These are phyloP conservation scores for Argyrosomus japonicus DNA, from an alignment of 2,113 vertebrate genomes.

Conservation along the genomic window DNA sequence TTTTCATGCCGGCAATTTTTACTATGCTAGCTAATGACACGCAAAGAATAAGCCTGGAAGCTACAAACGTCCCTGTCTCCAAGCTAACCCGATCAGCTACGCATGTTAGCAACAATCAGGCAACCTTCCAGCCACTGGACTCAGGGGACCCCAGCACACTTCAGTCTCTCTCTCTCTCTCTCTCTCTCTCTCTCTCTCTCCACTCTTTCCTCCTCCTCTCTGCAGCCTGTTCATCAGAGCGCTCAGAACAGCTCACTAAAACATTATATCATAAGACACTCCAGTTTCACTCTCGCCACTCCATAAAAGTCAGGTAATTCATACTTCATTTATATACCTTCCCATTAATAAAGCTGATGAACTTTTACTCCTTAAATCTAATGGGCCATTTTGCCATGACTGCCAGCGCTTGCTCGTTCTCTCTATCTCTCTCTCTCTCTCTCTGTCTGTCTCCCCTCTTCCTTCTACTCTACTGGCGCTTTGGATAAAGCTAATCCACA, in stretches of 20 bases:
- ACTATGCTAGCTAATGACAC: conserved; percentile 76
- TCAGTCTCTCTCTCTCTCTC: conserved; percentile 50
- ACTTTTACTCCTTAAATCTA: conserved; percentile 84
- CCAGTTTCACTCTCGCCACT: conserved; percentile 79
- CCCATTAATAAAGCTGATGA: conserved; percentile 84
- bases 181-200: conserved; percentile 29
- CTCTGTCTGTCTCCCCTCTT: conserved; percentile 28
- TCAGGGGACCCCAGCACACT: conserved; percentile 76
- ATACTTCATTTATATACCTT: conserved; percentile 84
- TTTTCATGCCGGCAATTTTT: conserved; percentile 62
- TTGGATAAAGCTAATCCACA: conserved; percentile 67
- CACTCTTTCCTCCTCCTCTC: conserved; percentile 53
- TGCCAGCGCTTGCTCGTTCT: conserved; percentile 58
- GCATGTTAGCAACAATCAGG: conserved; percentile 84
- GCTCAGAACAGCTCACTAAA: conserved; percentile 78
- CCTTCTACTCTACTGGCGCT: conserved; percentile 29
- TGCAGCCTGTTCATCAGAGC: conserved; percentile 74
- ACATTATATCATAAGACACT: conserved; percentile 83
- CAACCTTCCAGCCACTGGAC: conserved; percentile 79
- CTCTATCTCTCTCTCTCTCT: conserved; percentile 29
- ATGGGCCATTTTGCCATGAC: conserved; percentile 79
- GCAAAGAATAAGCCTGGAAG: conserved; percentile 77
- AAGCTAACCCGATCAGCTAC: conserved; percentile 81
- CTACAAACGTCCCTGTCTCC: conserved; percentile 77
- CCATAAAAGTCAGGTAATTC: conserved; percentile 85